Evolutionary conservation across 2,797 vertebrate genomes (phyloP), one percentile per base, ranked within the genome.

Genomic region (Arrhamphus sclerolepis): DNA sequence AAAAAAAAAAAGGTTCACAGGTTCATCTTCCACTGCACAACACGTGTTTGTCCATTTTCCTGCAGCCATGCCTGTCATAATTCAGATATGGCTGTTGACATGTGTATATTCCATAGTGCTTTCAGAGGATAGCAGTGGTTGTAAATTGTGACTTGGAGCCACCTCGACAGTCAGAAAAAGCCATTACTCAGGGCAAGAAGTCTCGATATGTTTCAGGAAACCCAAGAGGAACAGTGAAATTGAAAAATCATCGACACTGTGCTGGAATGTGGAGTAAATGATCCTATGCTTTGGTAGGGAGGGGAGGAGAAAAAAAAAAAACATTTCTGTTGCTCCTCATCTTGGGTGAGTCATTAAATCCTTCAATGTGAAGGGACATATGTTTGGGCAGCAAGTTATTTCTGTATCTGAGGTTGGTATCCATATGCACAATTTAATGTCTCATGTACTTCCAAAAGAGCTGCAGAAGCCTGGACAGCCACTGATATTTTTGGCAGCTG

Each of bases 181-280:
- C 65, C 67, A 84, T 86, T 80, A 81, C 71, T 86, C 78, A 62
- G 73, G 75, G 66, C 62, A 73, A 21, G 66, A 69, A 79, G 72
- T 84, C 81, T 82, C 77, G 62, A 77, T 82, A 72, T 80, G 77
- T 79, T 80, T 76, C 62, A 56, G 68, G 59, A 78, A 73, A 78
- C 86, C 76, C 83, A 75, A 64, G 76, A 85, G 79, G 79, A 81
- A 83, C 66, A 74, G 83, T 73, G 66, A 77, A 77, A 86, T 85
- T 84, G 82, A 83, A 82, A 87, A 82, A 81, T 77, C 76, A 66
- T 75, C 52, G 62, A 56, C 48, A 41, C 50, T n/a, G 52, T 8
- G 17, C 70, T 59, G 66, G 62, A 60, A 52, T 62, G 66, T 73
- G 56, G 61, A 81, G 80, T 80, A 83, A 87, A 89, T 86, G 81